phyloP scores from a whole-genome alignment of 2,797 vertebrate species.

The Hippocampus kuda region DNA sequence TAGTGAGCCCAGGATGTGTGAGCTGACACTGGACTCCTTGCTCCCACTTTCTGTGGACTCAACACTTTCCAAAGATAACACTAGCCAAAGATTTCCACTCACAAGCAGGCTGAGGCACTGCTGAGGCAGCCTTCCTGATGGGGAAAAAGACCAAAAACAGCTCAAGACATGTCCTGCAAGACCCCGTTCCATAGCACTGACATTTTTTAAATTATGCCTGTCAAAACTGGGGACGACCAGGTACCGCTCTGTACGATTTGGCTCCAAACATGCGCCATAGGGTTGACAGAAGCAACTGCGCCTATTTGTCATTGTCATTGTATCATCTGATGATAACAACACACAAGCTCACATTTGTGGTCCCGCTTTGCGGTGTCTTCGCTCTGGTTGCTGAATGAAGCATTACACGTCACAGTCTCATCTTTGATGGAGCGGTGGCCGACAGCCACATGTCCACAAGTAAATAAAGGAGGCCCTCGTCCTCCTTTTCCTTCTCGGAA shows the following conservation, averaged over 20 bases:
- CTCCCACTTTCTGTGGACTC: slow-evolving; percentile 73
- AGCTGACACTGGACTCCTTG: slow-evolving; percentile 68
- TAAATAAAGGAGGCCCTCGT: not conserved
- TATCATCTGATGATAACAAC: not conserved
- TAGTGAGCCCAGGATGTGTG: slow-evolving; percentile 38
- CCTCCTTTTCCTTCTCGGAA: not conserved
- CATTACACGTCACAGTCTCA: not conserved
- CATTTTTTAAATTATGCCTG: not conserved
- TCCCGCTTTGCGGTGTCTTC: not conserved
- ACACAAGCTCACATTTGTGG: not conserved
- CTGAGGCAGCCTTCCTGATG: slow-evolving; percentile 62
- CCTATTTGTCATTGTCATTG: not conserved
- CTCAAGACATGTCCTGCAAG: slow-evolving; percentile 30
- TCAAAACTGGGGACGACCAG: not conserved
- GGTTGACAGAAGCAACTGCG: not conserved
- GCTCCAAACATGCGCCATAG: not conserved
- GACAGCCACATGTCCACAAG: not conserved
- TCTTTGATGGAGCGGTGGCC: not conserved
- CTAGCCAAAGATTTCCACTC: slow-evolving; percentile 65
- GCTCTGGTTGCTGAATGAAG: not conserved
- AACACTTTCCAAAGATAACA: slow-evolving; percentile 84
- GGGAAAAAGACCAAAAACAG: slow-evolving; percentile 56
- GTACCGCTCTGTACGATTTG: not conserved
- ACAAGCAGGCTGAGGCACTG: slow-evolving; percentile 60
- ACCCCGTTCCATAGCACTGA: slow-evolving; percentile 36